Conservation (phyloP, 37 sponge, comb jelly and placozoan genomes). For the Crambe crambe region DNA sequence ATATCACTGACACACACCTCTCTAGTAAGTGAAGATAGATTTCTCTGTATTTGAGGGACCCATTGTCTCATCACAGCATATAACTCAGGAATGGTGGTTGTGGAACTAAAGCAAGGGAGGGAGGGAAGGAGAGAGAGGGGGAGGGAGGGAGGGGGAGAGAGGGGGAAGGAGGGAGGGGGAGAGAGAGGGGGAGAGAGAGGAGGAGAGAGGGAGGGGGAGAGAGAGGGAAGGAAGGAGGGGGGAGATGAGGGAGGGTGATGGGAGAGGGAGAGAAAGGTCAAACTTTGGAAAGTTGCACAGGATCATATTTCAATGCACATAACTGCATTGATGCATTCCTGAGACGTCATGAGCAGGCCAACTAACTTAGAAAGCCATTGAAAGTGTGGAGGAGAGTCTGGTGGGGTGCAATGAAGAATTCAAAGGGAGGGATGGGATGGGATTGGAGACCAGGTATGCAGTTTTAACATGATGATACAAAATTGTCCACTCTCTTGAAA, state of each 20-base stretch:
- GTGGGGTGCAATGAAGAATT: too few relatives aligned
- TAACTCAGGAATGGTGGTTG: constrained; percentile 89
- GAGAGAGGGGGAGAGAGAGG: constrained; percentile 1
- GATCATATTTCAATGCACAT: too few relatives aligned
- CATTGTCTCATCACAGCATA: constrained; percentile 99
- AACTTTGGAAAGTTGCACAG: too few relatives aligned
- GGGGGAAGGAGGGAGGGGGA: background rate
- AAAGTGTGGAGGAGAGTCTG: too few relatives aligned
- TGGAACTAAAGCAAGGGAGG: constrained; percentile 36
- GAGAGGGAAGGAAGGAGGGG: background rate
- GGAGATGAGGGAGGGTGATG: background rate
- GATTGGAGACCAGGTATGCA: too few relatives aligned
- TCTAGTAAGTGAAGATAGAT: constrained; percentile 77
- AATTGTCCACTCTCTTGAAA: too few relatives aligned
- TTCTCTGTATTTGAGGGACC: constrained; percentile 90
- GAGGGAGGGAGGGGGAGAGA: background rate
- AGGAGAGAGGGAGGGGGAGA: background rate
- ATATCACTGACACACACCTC: constrained; percentile 44
- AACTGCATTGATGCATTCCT: too few relatives aligned
- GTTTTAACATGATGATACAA: too few relatives aligned
- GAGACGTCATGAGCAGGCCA: too few relatives aligned
- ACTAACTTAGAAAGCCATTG: too few relatives aligned
- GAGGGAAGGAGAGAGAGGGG: background rate
- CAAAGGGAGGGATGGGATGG: too few relatives aligned
- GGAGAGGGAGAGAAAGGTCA: background rate